A percentile compares a stretch with the other conserved stretches of the same genome.
phyloP scores from a whole-genome alignment of 2,797 vertebrate species.

The Crypturellus tataupa region DNA sequence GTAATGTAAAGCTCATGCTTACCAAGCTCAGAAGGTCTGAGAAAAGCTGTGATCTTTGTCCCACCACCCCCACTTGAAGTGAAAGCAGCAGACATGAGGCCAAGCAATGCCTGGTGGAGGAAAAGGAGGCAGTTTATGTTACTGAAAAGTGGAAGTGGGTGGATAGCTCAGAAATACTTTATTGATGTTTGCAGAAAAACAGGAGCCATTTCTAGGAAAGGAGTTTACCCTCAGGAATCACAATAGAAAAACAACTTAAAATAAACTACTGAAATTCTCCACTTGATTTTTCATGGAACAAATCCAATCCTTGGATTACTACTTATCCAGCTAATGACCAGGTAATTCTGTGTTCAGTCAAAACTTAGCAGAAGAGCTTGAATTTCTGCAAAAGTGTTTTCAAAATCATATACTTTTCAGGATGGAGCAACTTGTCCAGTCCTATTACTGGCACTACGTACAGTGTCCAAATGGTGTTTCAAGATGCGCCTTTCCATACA shows the following conservation, averaged over 20 bases:
- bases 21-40: neutral
- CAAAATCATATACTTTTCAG: slow-evolving; percentile 21
- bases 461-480: slow-evolving; percentile 43
- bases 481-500: neutral
- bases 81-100: neutral
- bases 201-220: neutral
- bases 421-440: neutral
- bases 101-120: neutral
- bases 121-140: neutral
- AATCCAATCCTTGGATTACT: slow-evolving; percentile 4
- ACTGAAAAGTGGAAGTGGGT: slow-evolving; percentile 17
- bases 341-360: neutral
- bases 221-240: neutral
- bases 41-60: neutral
- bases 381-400: slow-evolving; percentile 56
- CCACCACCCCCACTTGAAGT: neutral
- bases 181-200: neutral
- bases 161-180: slow-evolving; percentile 7
- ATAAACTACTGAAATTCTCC: neutral
- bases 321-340: neutral
- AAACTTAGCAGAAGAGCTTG: neutral
- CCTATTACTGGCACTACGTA: neutral
- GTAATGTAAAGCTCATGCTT: neutral
- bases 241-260: slow-evolving; percentile 12
- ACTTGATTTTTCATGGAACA: slow-evolving; percentile 14